A percentile compares a stretch with the other conserved stretches of the same genome.
These are phyloP conservation scores for Allygus modestus DNA, from an alignment of 2,888 invertebrate genomes.

Conservation along the genomic window DNA sequence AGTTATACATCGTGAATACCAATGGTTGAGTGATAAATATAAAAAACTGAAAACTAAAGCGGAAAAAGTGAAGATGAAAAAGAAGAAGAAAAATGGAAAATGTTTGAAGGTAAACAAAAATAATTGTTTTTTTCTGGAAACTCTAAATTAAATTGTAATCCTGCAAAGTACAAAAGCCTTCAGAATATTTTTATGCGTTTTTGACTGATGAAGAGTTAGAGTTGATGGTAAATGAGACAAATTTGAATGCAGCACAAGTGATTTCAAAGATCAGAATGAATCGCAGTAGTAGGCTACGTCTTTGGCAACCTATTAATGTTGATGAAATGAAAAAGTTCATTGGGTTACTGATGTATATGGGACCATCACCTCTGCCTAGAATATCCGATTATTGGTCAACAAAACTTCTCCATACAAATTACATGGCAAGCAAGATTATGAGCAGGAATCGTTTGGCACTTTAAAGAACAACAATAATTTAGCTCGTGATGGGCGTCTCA, in stretches of 20 bases:
- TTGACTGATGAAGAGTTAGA: background rate
- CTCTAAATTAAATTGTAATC: constrained; percentile 6
- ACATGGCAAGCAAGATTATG: background rate
- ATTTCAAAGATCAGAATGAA: constrained; percentile 8
- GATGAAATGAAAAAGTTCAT: constrained; percentile 28
- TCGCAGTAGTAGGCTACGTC: constrained; percentile 31
- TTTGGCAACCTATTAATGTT: background rate
- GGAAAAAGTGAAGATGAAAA: constrained; percentile 20
- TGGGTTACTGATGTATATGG: constrained; percentile 16
- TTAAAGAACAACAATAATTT: constrained; percentile 29
- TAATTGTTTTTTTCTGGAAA: constrained; percentile 1
- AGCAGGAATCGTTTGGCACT: constrained; percentile 12
- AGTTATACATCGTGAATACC: background rate
- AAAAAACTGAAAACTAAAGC: constrained; percentile 3
- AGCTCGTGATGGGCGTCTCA: background rate
- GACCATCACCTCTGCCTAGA: background rate
- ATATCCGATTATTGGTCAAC: constrained; percentile 33
- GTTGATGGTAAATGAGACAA: constrained; percentile 26
- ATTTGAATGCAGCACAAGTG: constrained; percentile 22
- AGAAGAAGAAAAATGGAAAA: background rate
- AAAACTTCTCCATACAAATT: background rate
- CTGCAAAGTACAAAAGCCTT: background rate
- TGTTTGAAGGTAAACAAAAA: constrained; percentile 7
- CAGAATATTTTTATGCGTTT: constrained; percentile 5
- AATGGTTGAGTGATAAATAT: constrained; percentile 19